Conservation (phyloP, 2,113 vertebrate species). For the Rattus norvegicus region GRCr8 NC_086028.1:64098501-64099000, state of each 20-base stretch:
- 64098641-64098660: not conserved
- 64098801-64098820: not conserved
- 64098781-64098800: not conserved
- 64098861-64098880: not conserved
- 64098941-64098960: not conserved
- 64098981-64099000: not conserved
- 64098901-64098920: conserved; percentile 40
- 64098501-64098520: not conserved
- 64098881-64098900: not conserved
- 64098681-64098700: not conserved
- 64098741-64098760: not conserved
- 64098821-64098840: not conserved
- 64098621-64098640: not conserved
- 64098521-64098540: not conserved
- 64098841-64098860: not conserved
- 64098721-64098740: not conserved
- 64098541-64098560: conserved; percentile 16
- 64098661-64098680: not conserved
- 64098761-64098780: not conserved
- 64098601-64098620: conserved; percentile 40
- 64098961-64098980: not conserved
- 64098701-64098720: not conserved
- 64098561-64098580: conserved; percentile 20
- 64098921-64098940: not conserved
- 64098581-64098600: not conserved